These are phyloP conservation scores for Aurelia sp. DNA, from an alignment of 30 jellyfish, hydroid and myxozoan species.

Conservation along the genomic window DNA sequence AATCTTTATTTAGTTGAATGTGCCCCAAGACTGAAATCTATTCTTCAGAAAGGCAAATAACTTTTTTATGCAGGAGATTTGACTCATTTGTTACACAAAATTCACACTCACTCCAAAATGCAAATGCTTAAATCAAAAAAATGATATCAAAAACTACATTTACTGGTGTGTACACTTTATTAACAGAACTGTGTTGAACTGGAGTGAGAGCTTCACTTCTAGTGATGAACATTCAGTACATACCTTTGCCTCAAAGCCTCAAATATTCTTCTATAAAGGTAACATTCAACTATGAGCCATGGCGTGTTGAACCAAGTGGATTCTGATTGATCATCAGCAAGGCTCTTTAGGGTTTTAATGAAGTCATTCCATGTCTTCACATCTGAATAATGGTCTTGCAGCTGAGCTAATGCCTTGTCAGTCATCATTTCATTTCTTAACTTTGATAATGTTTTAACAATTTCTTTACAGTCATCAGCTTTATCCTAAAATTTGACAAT, in stretches of 20 bases:
- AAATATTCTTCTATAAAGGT: conserved; percentile 88
- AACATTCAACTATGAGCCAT: conserved; percentile 96
- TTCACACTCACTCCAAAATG: no score
- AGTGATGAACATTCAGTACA: not conserved
- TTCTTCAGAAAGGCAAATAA: no score
- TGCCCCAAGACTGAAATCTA: no score
- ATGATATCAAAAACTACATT: no score
- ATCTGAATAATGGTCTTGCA: conserved; percentile 70
- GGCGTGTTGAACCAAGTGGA: conserved; percentile 93
- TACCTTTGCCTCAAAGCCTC: conserved; percentile 89
- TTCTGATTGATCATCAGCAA: conserved; percentile 58
- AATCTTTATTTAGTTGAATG: no score
- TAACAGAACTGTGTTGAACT: not conserved
- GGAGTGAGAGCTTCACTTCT: not conserved
- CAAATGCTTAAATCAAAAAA: no score
- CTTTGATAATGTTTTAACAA: conserved; percentile 72
- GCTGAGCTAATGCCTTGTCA: conserved; percentile 60
- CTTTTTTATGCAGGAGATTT: no score
- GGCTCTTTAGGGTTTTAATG: conserved; percentile 53
- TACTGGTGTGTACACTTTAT: not conserved
- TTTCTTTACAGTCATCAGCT: conserved; percentile 81
- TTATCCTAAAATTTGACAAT: conserved; percentile 51
- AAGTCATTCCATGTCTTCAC: conserved; percentile 69
- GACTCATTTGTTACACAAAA: no score
- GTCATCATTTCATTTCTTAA: conserved; percentile 95